phyloP scores from a whole-genome alignment of 2,797 vertebrate species.

The Smutsia temminckii region DNA sequence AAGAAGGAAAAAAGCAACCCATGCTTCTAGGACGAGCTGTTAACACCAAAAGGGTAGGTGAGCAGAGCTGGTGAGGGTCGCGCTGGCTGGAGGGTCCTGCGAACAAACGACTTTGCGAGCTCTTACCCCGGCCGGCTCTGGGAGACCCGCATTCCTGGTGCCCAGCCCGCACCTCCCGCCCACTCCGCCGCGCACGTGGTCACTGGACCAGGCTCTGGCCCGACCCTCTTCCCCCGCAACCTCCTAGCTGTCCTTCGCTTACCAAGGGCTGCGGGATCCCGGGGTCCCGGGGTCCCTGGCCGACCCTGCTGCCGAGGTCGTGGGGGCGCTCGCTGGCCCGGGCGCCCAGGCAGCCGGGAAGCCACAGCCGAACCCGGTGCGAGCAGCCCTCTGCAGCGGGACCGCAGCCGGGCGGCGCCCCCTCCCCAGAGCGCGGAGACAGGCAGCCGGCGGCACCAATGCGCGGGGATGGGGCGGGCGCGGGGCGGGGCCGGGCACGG shows the following conservation, averaged over 20 bases:
- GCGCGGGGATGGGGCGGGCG: background rate
- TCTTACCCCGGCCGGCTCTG: background rate
- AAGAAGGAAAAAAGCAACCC: background rate
- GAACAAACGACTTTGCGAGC: background rate
- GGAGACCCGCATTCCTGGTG: background rate
- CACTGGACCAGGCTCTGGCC: background rate
- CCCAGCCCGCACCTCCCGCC: background rate
- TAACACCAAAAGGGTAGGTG: background rate
- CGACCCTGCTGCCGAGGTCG: background rate
- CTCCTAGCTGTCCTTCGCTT: constrained; percentile 36
- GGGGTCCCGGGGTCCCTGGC: background rate
- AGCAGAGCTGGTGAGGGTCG: background rate
- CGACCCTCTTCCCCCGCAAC: background rate
- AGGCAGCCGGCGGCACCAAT: constrained; percentile 58
- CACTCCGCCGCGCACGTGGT: background rate
- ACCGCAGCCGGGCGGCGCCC: constrained; percentile 67
- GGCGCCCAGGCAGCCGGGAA: background rate
- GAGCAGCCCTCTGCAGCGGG: background rate
- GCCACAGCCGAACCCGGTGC: background rate
- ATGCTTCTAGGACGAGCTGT: background rate
- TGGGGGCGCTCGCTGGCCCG: background rate
- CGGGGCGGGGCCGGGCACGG: background rate
- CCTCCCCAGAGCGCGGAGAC: constrained; percentile 53
- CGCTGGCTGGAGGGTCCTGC: background rate
- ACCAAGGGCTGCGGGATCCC: background rate